These are phyloP conservation scores for Aricia artaxerxes DNA, from an alignment of 2,888 invertebrate genomes.

Conservation along the genomic window DNA sequence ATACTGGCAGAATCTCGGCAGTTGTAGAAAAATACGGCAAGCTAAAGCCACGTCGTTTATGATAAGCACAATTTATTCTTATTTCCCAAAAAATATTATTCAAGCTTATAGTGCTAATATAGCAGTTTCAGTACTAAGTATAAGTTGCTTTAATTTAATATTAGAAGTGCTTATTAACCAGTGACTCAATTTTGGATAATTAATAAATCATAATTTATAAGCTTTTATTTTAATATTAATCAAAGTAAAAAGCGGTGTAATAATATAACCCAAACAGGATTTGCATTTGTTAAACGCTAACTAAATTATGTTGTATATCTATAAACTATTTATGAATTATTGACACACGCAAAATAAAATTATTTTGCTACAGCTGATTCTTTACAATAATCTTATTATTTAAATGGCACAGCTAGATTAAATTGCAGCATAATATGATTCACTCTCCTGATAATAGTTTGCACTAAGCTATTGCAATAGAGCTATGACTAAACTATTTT, in stretches of 20 bases:
- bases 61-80: background rate
- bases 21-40: background rate
- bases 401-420: background rate
- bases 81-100: background rate
- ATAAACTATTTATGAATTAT: background rate
- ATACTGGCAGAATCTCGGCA: background rate
- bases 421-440: background rate
- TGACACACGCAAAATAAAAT: slow-evolving; percentile 7
- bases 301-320: background rate
- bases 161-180: background rate
- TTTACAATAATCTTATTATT: background rate
- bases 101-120: background rate
- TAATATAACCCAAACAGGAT: background rate
- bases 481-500: slow-evolving; percentile 11
- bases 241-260: background rate
- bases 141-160: background rate
- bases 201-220: background rate
- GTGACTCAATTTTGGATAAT: background rate
- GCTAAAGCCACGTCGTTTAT: background rate
- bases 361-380: background rate
- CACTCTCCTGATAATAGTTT: background rate
- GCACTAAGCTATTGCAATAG: background rate
- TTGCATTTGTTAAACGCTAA: background rate
- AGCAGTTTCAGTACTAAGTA: background rate
- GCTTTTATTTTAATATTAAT: background rate